These are phyloP conservation scores for Minunthozetes semirufus DNA, from an alignment of 2,888 invertebrate genomes.

Conservation along the genomic window DNA sequence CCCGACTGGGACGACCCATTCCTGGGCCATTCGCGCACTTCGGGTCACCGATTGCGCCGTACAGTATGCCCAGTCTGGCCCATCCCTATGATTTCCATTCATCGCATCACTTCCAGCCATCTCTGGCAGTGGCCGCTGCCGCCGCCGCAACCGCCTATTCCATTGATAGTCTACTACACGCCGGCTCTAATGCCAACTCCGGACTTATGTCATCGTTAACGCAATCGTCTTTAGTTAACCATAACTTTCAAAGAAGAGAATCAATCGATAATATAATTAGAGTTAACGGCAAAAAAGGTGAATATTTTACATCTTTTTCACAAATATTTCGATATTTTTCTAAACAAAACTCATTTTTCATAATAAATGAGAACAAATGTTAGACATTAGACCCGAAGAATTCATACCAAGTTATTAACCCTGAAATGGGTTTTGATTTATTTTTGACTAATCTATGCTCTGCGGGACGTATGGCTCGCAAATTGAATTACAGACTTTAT, in stretches of 20 bases:
- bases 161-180: conserved; percentile 41
- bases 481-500: conserved; percentile 27
- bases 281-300: conserved; percentile 39
- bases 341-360: not conserved
- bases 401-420: conserved; percentile 17
- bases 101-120: conserved; percentile 15
- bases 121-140: conserved; percentile 38
- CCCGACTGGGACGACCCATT: conserved; percentile 41
- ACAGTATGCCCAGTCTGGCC: conserved; percentile 39
- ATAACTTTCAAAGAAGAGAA: conserved; percentile 29
- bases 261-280: conserved; percentile 15
- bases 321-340: not conserved
- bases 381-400: not conserved
- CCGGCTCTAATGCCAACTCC: conserved; percentile 38
- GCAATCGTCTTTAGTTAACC: conserved; percentile 26
- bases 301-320: not conserved
- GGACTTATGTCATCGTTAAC: conserved; percentile 37
- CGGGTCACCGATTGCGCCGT: conserved; percentile 43
- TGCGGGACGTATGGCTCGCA: conserved; percentile 25
- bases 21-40: conserved; percentile 43
- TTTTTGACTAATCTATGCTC: conserved; percentile 23
- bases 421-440: conserved; percentile 17
- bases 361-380: not conserved
- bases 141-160: conserved; percentile 36
- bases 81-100: conserved; percentile 25